These are phyloP conservation scores for Rhadinocentrus ornatus DNA, from an alignment of 2,797 vertebrate species.

Conservation along the genomic window DNA sequence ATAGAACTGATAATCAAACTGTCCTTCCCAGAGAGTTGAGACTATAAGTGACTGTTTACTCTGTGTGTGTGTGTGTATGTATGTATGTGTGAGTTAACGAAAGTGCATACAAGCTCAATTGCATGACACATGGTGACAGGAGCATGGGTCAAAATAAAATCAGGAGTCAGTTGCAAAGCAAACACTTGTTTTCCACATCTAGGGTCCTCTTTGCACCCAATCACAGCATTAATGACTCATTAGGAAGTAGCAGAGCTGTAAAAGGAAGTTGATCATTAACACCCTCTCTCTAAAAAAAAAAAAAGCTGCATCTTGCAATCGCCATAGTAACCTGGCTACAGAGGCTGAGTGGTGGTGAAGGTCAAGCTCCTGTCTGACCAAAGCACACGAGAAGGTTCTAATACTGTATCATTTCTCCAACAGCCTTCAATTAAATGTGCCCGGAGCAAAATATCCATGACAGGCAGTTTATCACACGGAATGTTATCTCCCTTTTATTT, in stretches of 20 bases:
- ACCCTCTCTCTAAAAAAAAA: background rate
- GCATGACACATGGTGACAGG: conserved; percentile 11
- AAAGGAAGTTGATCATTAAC: conserved; percentile 73
- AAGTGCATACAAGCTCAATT: conserved; percentile 6
- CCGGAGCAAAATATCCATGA: too few species aligned
- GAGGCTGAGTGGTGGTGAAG: conserved; percentile 41
- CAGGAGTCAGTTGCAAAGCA: conserved; percentile 17
- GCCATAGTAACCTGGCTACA: conserved; percentile 48
- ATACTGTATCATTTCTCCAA: background rate
- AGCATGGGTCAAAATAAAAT: conserved; percentile 22
- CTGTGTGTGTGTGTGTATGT: conserved; percentile 13
- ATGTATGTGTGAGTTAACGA: conserved; percentile 4
- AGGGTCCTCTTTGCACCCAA: conserved; percentile 20
- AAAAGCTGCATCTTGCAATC: conserved; percentile 7
- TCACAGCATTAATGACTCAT: conserved; percentile 59
- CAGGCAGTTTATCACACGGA: too few species aligned
- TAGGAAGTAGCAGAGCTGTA: conserved; percentile 65
- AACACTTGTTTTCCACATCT: conserved; percentile 40
- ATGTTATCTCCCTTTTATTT: too few species aligned
- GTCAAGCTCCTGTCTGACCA: conserved; percentile 32
- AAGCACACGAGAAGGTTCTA: background rate
- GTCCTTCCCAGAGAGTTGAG: conserved; percentile 12
- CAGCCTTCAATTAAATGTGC: background rate
- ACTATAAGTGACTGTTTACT: conserved; percentile 36
- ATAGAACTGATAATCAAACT: conserved; percentile 51